Evolutionary conservation across 2,797 vertebrate genomes (phyloP), one percentile per base, ranked within the genome.

Genomic region (Harpagifer antarcticus): DNA sequence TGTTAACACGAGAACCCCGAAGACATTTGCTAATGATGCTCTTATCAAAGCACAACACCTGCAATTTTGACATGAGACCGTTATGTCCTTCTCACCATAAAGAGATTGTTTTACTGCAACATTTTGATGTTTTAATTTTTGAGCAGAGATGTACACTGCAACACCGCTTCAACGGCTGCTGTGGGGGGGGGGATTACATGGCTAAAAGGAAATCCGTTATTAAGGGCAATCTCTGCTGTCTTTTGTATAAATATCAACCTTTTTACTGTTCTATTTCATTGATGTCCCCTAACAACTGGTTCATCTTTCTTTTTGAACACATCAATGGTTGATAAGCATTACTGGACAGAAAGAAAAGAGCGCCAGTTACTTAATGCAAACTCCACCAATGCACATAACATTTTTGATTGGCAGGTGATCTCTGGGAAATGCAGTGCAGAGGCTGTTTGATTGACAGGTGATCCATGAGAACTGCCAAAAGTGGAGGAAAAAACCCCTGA

Each of bases 11-110:
- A 81, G 74, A 85, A 83, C 81, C 82, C 72, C 6, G 66, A 86
- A 82, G 87, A 88, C 88, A 84, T 91, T 88, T 72, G 76, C 74
- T 55, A 77, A 88, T 78, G 81, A 86, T 74, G 71, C 78, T 77
- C 69, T 76, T 70, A 83, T 82, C 72, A 86, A 56, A 84, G 67
- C 33, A 47, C 76, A 72, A 52, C 42, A 74, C 70, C 72, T 59
- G 60, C 64, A 52, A 72, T 64, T 81, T 20, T 78, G 79, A 70
- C 72, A 49, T 1, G 11, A 37, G 69, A 15, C 45, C 14, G 23
- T 53, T 13, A 0, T n/a, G 63, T 81, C 64, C 49, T 56, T 13
- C 48, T 7, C 5, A 9, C 33, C 31, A 45, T 37, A 19, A 74
- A 45, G 33, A 37, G 19, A 60, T 37, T 52, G 42, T 67, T 59